Base-by-base conservation (phyloP, 1,140 invertebrate species). In the Carposina sasakii region DNA sequence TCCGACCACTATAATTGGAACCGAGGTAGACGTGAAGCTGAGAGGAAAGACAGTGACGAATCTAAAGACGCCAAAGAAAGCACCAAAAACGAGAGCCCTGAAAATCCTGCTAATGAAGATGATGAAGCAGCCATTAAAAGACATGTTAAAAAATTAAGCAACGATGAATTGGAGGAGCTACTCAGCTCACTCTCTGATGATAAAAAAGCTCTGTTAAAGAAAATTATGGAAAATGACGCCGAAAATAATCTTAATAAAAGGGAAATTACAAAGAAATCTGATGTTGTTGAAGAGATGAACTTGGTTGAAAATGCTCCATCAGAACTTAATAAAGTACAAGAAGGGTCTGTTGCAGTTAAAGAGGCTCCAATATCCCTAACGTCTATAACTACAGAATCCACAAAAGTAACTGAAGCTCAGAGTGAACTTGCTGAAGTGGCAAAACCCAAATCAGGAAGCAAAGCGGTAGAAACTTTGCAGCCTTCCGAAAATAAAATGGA, bases 261-360 rank as follows among this genome's bases (percentile, higher is more conserved):
- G 46, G 81, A 84, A 70, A 81, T 81, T 36, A 81, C 72, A 10
- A 84, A 82, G 46, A 84, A 82, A 60, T 67, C 76, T 13, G 74
- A 62, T 9, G 78, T 74, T 36, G 58, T 68, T 5, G 70, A 84
- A 48, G 70, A 76, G 52, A 75, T 72, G 41, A 69, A 50, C 53
- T 67, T 54, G 19, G 53, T 73, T 20, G 71, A 76, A 20, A 66
- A 48, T 56, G 57, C 54, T 12, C 57, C 65, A 51, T 65, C 67
- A 10, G 72, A 81, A 30, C 40, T 56, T 10, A 71, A 57, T 46
- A 81, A 81, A 71, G 42, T 70, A 23, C 72, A 74, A 60, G 62
- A 57, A 20, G 63, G 57, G 12, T 48, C 41, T 44, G 31, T 59
- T 39, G 36, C 51, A 26, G 36, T 57, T 42, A 58, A 54, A 19